Percentiles rank a stretch among this genome's conserved stretches.
These are phyloP conservation scores for Ericerus pela DNA, from an alignment of 1,140 invertebrate genomes.

Conservation along the genomic window DNA sequence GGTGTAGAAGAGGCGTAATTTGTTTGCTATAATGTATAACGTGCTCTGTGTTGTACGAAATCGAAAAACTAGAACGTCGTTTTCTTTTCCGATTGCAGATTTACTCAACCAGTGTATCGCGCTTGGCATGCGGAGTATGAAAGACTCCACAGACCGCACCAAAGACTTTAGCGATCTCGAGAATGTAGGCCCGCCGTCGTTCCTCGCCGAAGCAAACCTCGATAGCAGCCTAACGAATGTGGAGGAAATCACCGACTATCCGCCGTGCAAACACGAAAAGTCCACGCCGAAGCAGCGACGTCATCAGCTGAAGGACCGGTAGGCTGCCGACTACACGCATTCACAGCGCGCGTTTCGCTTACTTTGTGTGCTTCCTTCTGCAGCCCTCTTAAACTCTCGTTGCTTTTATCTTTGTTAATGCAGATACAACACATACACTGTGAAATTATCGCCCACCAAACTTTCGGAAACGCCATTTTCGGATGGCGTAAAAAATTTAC, in stretches of 20 bases:
- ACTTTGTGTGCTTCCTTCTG: too few species aligned
- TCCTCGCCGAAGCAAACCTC: not conserved
- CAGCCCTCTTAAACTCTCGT: too few species aligned
- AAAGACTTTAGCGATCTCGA: slow-evolving; percentile 5
- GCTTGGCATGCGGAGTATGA: not conserved
- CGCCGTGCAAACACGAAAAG: not conserved
- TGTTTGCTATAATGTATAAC: too few species aligned
- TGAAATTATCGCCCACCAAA: slow-evolving; percentile 1
- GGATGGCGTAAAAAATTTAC: not conserved
- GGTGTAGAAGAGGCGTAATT: too few species aligned
- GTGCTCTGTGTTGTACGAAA: too few species aligned
- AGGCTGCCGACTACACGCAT: too few species aligned
- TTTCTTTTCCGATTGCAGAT: not conserved
- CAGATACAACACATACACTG: slow-evolving; percentile 1
- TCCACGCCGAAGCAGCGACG: not conserved
- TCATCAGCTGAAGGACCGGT: too few species aligned
- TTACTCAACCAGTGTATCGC: not conserved
- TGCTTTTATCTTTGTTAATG: too few species aligned
- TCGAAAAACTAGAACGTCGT: too few species aligned
- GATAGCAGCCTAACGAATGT: not conserved
- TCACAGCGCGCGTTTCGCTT: too few species aligned
- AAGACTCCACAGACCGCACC: too few species aligned
- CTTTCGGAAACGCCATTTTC: not conserved
- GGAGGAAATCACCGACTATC: slow-evolving; percentile 1
- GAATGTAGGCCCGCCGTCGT: not conserved